Base-by-base conservation (phyloP, 2,797 vertebrate species). In the Vireo griseus region DNA sequence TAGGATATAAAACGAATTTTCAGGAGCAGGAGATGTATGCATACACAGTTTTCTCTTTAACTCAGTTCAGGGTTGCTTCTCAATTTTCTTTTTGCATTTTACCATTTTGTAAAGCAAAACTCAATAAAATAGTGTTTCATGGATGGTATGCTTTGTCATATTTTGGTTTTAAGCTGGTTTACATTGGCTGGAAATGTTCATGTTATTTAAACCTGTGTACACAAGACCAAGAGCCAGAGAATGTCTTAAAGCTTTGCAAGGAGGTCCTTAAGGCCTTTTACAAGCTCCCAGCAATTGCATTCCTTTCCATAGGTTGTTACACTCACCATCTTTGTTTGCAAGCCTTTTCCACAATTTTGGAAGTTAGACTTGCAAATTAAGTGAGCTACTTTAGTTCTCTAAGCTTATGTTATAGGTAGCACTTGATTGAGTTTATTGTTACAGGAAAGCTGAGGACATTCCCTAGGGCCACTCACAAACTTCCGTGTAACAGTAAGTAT, bases 291-390 rank as follows among this genome's bases (percentile, higher is more conserved):
- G 75, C 61, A 42, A 13, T 24, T 62, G 45, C 79, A 50, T 94
- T 96, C 85, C 73, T 91, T 78, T 72, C 73, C 73, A 54, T 6
- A 12, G 57, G 39, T 62, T 42, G 42, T 93, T 92, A 21, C 59
- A 42, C 7, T 57, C 57, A 35, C 61, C 37, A 37, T 80, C 48
- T 65, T 81, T 68, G 11, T 94, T 83, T 74, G 47, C 19, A 69
- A 79, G 51, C 24, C 82, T 90, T 92, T 88, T 81, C 88, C 69
- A 81, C 51, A 1, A 12, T 84, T 91, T 47, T 50, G 80, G 44
- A 81, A 71, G 85, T 95, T 95, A 94, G 89, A 92, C 95, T 94
- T 94, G 91, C 87, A 94, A 91, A 94, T 95, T 5, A 92, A 87
- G 47, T 44, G 48, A 89, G 57, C 81, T 86, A 25, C 52, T 83